Percentiles rank a stretch among this genome's conserved stretches.
Conservation (phyloP, 2,797 vertebrate genomes). For the Anguilla marmorata region DNA sequence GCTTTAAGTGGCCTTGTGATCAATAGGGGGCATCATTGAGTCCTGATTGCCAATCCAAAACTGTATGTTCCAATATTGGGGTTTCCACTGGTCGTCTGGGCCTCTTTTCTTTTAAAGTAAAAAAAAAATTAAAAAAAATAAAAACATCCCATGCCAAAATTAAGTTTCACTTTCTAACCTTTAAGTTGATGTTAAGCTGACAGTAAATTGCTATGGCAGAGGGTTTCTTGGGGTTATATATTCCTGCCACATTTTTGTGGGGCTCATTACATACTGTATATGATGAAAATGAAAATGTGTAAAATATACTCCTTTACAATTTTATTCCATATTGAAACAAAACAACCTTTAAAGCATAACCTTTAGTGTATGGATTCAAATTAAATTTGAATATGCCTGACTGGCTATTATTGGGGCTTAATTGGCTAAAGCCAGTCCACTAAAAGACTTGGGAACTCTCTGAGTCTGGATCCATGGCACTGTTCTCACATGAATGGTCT, state of each 20-base stretch:
- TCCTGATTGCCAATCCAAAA: not conserved
- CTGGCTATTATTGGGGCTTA: not conserved
- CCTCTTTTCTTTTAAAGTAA: not conserved
- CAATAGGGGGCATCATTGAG: not conserved
- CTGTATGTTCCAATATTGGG: not conserved
- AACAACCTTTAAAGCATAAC: not conserved
- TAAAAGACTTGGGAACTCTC: not conserved
- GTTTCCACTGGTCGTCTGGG: not conserved
- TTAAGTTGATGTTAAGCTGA: too few species aligned
- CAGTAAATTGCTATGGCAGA: too few species aligned
- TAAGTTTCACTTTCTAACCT: too few species aligned
- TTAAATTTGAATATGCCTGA: not conserved
- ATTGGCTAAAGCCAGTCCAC: not conserved
- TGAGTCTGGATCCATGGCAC: not conserved
- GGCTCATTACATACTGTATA: too few species aligned
- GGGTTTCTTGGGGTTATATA: too few species aligned
- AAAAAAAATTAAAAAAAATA: too few species aligned
- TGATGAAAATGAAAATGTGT: too few species aligned
- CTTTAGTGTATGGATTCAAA: not conserved
- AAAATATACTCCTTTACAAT: too few species aligned
- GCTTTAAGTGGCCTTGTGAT: not conserved
- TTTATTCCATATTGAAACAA: not conserved
- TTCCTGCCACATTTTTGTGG: not conserved
- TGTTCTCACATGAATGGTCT: not conserved
- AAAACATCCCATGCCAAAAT: not conserved